Conservation (phyloP, 2,888 invertebrate genomes). For the Orthonychiurus folsomi region DNA sequence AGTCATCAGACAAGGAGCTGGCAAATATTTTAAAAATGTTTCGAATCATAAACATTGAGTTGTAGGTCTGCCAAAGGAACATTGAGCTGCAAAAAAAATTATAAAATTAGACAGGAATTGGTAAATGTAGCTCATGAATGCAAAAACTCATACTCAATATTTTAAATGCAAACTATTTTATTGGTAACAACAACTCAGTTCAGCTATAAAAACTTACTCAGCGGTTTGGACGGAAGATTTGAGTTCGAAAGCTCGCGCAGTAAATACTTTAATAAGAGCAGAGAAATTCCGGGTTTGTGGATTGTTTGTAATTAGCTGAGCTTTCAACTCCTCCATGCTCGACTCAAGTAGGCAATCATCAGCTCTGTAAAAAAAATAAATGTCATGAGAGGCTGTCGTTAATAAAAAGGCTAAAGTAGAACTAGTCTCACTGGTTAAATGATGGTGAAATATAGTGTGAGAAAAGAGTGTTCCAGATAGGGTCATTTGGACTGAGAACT, state of each 20-base stretch:
- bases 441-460: conserved; percentile 83
- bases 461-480: conserved; percentile 88
- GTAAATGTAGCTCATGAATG: no score
- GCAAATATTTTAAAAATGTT: conserved; percentile 73
- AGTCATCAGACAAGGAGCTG: conserved; percentile 56
- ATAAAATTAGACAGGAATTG: no score
- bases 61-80: conserved; percentile 89
- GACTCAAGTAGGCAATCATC: conserved; percentile 75
- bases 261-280: conserved; percentile 74
- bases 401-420: neutral
- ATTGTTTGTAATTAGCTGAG: conserved; percentile 74
- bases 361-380: conserved; percentile 52
- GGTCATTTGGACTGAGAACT: conserved; percentile 71
- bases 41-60: conserved; percentile 81
- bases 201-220: no score
- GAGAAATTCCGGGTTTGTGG: conserved; percentile 80
- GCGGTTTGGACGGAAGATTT: conserved; percentile 77
- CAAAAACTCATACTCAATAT: neutral
- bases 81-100: conserved; percentile 50
- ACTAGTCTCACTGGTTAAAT: conserved; percentile 54
- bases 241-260: conserved; percentile 70
- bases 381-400: neutral
- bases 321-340: conserved; percentile 61
- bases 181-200: no score
- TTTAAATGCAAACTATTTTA: conserved; percentile 1